phyloP scores from a whole-genome alignment of 1,140 invertebrate genomes.

The Paracyclopina nana region DNA sequence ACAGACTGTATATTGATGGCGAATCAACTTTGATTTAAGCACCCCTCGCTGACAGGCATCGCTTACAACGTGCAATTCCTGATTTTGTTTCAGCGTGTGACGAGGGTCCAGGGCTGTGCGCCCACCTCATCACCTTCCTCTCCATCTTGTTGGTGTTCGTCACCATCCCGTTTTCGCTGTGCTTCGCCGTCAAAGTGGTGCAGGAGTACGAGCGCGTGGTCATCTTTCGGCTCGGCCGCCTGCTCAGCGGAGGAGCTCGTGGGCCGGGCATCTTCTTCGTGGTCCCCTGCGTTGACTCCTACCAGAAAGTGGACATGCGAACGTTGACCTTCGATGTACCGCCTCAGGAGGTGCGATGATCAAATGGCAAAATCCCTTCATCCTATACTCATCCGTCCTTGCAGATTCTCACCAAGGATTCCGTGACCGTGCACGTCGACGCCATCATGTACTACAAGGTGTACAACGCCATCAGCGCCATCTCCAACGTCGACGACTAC shows the following conservation, averaged over 20 bases:
- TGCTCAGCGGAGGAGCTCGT: conserved; percentile 29
- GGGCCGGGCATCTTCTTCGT: conserved; percentile 35
- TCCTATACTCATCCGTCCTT: background rate
- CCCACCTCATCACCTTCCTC: conserved; percentile 29
- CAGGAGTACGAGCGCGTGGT: conserved; percentile 28
- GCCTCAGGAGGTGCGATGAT: conserved; percentile 32
- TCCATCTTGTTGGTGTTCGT: conserved; percentile 25
- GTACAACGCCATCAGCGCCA: conserved; percentile 82
- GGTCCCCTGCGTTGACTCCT: conserved; percentile 34
- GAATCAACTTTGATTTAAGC: background rate
- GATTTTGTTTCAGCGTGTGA: conserved; percentile 8
- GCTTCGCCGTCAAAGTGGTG: conserved; percentile 24
- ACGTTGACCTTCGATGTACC: conserved; percentile 39
- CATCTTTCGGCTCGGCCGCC: conserved; percentile 27
- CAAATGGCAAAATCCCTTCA: background rate
- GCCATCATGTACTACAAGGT: conserved; percentile 38
- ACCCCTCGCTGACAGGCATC: background rate
- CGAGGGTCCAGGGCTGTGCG: conserved; percentile 30
- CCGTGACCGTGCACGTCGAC: conserved; percentile 37
- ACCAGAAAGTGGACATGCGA: conserved; percentile 34
- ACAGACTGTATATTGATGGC: background rate
- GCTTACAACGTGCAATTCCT: too few relatives aligned
- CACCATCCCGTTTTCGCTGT: conserved; percentile 27
- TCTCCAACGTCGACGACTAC: conserved; percentile 90
- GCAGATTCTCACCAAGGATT: conserved; percentile 39